Conservation (phyloP, 2,113 vertebrate species). For the Eolophus roseicapilla region DNA sequence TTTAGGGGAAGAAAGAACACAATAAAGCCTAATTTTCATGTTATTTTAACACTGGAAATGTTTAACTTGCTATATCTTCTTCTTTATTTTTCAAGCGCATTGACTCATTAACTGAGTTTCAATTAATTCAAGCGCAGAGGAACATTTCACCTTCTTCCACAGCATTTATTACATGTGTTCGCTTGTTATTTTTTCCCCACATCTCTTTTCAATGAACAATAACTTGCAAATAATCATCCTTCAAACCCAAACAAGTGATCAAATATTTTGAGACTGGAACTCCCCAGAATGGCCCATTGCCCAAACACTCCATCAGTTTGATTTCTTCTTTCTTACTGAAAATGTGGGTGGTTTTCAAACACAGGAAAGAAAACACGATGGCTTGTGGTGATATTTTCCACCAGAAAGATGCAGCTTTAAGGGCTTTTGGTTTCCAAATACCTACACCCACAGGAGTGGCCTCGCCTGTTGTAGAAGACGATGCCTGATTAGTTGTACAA, state of each 20-base stretch:
- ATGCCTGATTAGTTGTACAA: not conserved
- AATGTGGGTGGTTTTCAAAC: slow-evolving; percentile 68
- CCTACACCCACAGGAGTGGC: slow-evolving; percentile 64
- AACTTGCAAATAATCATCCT: not conserved
- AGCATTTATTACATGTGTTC: not conserved
- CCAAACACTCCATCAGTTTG: not conserved
- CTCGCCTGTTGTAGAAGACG: not conserved
- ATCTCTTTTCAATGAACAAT: not conserved
- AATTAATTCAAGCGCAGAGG: not conserved
- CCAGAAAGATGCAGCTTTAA: slow-evolving; percentile 68
- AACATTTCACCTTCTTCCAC: not conserved
- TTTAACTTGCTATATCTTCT: not conserved
- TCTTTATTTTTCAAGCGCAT: not conserved
- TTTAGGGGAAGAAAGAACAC: not conserved
- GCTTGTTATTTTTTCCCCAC: not conserved
- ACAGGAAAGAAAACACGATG: slow-evolving; percentile 67
- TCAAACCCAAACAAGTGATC: not conserved
- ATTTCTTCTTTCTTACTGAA: slow-evolving; percentile 54
- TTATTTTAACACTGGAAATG: not conserved
- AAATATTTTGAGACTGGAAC: not conserved
- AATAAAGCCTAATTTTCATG: not conserved
- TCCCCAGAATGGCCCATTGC: slow-evolving; percentile 5
- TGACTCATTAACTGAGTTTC: not conserved
- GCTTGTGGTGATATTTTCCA: slow-evolving; percentile 71
- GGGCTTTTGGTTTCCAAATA: slow-evolving; percentile 65